phyloP scores from a whole-genome alignment of 2,888 invertebrate species.

The Ennomos erosarius region DNA sequence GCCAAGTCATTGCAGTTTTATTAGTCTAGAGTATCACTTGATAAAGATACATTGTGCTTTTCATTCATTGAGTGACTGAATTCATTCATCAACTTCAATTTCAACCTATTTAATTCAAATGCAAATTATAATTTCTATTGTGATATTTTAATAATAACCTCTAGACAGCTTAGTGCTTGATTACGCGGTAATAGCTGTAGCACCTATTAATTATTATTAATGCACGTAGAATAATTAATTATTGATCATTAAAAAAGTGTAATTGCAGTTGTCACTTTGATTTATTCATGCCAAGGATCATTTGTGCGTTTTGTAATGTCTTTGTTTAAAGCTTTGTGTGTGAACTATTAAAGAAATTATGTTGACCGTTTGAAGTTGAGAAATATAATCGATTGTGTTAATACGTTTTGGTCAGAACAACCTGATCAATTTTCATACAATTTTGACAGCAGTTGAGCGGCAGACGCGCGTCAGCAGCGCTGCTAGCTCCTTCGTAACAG shows the following conservation, averaged over 20 bases:
- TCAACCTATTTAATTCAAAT: conserved; percentile 15
- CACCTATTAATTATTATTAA: conserved; percentile 33
- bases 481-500: too few species aligned
- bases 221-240: conserved; percentile 36
- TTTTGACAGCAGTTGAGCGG: too few species aligned
- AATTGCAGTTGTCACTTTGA: conserved; percentile 35
- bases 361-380: background rate
- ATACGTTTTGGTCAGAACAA: too few species aligned
- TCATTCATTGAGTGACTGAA: background rate
- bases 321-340: conserved; percentile 24
- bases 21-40: too few species aligned
- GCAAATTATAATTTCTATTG: conserved; percentile 19
- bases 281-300: conserved; percentile 44
- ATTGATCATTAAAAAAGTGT: conserved; percentile 32
- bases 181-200: conserved; percentile 34
- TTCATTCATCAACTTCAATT: conserved; percentile 13
- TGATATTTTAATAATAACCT: conserved; percentile 22
- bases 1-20: too few species aligned
- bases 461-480: too few species aligned
- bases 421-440: too few species aligned
- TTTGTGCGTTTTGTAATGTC: conserved; percentile 21
- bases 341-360: conserved; percentile 2
- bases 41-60: too few species aligned
- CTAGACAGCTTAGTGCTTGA: conserved; percentile 24
- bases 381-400: too few species aligned